phyloP scores from a whole-genome alignment of 1,140 invertebrate genomes.

The Scaptomyza pallida region DNA sequence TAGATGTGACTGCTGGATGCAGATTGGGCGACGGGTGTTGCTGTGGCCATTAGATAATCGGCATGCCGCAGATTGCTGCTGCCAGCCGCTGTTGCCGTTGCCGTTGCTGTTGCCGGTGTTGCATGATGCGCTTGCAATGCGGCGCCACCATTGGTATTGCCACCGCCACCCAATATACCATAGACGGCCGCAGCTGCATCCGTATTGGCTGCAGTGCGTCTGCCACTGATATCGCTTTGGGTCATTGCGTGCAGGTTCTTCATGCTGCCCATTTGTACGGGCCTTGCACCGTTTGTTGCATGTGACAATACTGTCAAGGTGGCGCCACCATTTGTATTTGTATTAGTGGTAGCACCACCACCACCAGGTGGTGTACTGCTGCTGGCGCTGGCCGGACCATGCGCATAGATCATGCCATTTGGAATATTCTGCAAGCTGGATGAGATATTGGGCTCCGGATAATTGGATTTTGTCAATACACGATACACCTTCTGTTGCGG shows the following conservation, averaged over 20 bases:
- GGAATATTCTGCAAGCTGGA: slow-evolving; percentile 83
- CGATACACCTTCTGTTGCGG: slow-evolving; percentile 79
- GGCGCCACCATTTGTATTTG: slow-evolving; percentile 45
- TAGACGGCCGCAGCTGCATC: slow-evolving; percentile 62
- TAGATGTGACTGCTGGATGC: slow-evolving; percentile 64
- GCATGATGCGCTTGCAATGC: slow-evolving; percentile 70
- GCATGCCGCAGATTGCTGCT: slow-evolving; percentile 68
- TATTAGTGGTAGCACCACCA: slow-evolving; percentile 14
- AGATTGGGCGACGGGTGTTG: slow-evolving; percentile 71
- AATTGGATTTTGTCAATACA: slow-evolving; percentile 73
- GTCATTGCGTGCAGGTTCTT: slow-evolving; percentile 77
- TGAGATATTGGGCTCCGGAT: slow-evolving; percentile 76
- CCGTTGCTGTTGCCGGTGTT: slow-evolving; percentile 66
- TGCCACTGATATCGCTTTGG: slow-evolving; percentile 62
- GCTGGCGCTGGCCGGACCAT: slow-evolving; percentile 47
- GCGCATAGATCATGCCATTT: slow-evolving; percentile 78
- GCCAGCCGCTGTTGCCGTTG: too few relatives aligned
- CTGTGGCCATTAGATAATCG: slow-evolving; percentile 72
- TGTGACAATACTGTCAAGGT: slow-evolving; percentile 37
- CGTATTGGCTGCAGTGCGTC: slow-evolving; percentile 44
- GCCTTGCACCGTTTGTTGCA: slow-evolving; percentile 45
- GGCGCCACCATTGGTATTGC: slow-evolving; percentile 41
- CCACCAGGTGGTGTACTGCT: slow-evolving; percentile 42
- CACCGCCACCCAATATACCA: slow-evolving; percentile 48
- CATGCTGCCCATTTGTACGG: slow-evolving; percentile 70